Evolutionary conservation across 2,113 vertebrate genomes (phyloP).

Genomic region (Menidia beryllina): DNA sequence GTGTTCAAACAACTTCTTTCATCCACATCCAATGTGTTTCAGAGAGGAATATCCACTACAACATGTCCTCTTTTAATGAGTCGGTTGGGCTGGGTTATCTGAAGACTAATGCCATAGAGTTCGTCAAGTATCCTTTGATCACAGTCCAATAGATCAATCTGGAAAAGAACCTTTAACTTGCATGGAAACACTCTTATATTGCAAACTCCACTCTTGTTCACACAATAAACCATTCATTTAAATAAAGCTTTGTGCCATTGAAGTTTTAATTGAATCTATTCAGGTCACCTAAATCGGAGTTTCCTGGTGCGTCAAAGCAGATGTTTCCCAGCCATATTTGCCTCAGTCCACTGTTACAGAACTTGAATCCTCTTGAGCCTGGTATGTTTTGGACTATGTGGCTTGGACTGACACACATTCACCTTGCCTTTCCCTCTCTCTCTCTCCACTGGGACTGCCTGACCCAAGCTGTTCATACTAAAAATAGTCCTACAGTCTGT

Average conservation of each 20-base stretch:
- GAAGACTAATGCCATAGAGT: conserved; percentile 98
- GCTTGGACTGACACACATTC: conserved; percentile 25
- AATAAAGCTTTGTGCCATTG: not conserved
- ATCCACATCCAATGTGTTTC: conserved; percentile 17
- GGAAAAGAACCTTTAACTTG: not conserved
- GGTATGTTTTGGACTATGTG: conserved; percentile 40
- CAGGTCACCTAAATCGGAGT: conserved; percentile 43
- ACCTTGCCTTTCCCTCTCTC: conserved; percentile 8
- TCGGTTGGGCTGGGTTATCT: conserved; percentile 97
- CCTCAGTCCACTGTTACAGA: conserved; percentile 34
- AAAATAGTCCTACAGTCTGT: conserved; percentile 71
- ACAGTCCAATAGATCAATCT: not conserved
- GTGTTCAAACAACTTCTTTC: not conserved
- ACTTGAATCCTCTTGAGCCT: conserved; percentile 35
- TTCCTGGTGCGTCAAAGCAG: conserved; percentile 8
- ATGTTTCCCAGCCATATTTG: conserved; percentile 39
- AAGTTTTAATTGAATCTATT: conserved; percentile 29
- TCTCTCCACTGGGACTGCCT: conserved; percentile 50
- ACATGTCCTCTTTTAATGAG: conserved; percentile 99
- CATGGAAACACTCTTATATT: not conserved
- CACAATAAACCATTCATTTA: too few species aligned
- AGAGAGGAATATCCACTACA: conserved; percentile 97
- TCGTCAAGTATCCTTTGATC: conserved; percentile 96
- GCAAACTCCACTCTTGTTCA: not conserved
- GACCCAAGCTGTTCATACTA: conserved; percentile 76